A percentile compares a stretch with the other conserved stretches of the same genome.
phyloP scores from a whole-genome alignment of 2,113 vertebrate genomes.

The Pteronura brasiliensis region DNA sequence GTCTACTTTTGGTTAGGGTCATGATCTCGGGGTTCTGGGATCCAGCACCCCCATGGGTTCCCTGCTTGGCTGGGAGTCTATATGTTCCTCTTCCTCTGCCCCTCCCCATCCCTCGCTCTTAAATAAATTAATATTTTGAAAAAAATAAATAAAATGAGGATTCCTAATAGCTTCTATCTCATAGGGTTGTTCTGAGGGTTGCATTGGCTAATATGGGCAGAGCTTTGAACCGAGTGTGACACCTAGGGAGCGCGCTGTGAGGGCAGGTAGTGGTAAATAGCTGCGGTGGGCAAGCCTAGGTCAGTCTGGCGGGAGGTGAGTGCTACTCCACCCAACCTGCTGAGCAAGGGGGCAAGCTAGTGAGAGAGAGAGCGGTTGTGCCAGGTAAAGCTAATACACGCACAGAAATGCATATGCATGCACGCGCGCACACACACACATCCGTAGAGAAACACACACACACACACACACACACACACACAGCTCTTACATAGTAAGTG shows the following conservation, averaged over 20 bases:
- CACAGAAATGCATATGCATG: accelerated
- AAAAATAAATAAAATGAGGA: not conserved
- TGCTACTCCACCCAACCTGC: not conserved
- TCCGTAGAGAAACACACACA: not conserved
- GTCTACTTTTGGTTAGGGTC: not conserved
- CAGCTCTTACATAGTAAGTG: not conserved
- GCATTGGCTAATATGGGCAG: accelerated
- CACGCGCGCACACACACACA: not conserved
- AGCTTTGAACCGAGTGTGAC: accelerated
- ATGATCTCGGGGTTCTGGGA: not conserved
- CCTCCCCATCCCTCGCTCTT: not conserved
- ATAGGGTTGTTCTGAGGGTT: not conserved
- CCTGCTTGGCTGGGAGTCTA: not conserved
- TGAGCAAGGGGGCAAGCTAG: not conserved
- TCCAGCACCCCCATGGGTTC: not conserved
- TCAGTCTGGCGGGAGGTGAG: accelerated
- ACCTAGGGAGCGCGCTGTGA: accelerated
- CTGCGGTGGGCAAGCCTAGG: accelerated
- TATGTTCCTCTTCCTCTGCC: not conserved
- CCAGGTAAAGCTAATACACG: not conserved
- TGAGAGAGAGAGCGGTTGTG: not conserved
- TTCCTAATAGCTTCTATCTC: not conserved
- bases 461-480: not conserved
- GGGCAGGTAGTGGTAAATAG: accelerated
- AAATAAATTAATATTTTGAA: not conserved